Percentiles rank a stretch among this genome's conserved stretches.
These are phyloP conservation scores for Hemicrepidius hirtus DNA, from an alignment of 2,888 invertebrate species.

Conservation along the genomic window DNA sequence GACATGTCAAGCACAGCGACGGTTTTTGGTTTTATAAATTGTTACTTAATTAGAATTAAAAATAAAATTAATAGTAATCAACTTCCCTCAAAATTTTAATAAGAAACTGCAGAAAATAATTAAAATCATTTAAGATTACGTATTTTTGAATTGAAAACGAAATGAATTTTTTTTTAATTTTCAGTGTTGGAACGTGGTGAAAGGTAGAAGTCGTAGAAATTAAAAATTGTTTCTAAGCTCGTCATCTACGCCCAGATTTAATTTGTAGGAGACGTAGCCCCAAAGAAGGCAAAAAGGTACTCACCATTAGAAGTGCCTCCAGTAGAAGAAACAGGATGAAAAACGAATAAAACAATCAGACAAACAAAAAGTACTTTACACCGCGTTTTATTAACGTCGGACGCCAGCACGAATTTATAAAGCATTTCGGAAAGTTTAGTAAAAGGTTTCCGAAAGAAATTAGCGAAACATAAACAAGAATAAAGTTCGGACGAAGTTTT, in stretches of 20 bases:
- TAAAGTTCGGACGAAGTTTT: conserved; percentile 37
- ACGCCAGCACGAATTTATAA: conserved; percentile 41
- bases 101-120: too few species aligned
- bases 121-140: too few species aligned
- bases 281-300: conserved; percentile 49
- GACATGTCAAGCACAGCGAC: too few species aligned
- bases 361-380: conserved; percentile 55
- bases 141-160: too few species aligned
- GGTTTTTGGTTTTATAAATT: too few species aligned
- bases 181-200: too few species aligned
- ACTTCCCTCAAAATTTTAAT: too few species aligned
- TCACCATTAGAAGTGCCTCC: conserved; percentile 66
- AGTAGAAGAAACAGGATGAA: conserved; percentile 57
- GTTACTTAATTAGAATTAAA: too few species aligned
- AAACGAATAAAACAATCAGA: conserved; percentile 58
- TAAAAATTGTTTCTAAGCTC: conserved; percentile 52
- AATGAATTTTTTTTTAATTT: too few species aligned
- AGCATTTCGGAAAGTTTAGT: conserved; percentile 46
- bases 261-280: conserved; percentile 64
- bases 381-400: conserved; percentile 44
- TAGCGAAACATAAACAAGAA: conserved; percentile 41
- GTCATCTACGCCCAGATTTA: conserved; percentile 66
- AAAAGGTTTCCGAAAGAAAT: conserved; percentile 33
- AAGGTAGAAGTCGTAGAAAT: conserved; percentile 8
- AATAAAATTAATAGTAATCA: too few species aligned